A percentile compares a stretch with the other conserved stretches of the same genome.
These are phyloP conservation scores for Lycophotia porphyrea DNA, from an alignment of 2,888 invertebrate species.

Conservation along the genomic window DNA sequence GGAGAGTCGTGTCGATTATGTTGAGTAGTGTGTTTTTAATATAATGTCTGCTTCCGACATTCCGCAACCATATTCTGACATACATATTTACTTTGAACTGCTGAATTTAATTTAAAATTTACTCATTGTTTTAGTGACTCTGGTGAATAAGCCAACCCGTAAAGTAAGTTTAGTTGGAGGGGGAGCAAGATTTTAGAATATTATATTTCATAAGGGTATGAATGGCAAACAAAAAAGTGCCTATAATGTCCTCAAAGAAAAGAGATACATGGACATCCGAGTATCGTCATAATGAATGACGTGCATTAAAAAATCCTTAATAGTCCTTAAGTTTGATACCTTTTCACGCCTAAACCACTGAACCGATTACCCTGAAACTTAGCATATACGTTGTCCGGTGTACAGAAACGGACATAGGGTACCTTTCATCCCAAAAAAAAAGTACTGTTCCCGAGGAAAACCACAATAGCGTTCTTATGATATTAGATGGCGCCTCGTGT, in stretches of 20 bases:
- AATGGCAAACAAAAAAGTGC: conserved; percentile 48
- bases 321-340: too few relatives aligned
- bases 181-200: conserved; percentile 22
- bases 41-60: conserved; percentile 31
- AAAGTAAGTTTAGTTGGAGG: neutral
- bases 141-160: neutral
- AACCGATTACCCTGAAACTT: too few relatives aligned
- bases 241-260: neutral
- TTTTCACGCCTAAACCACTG: too few relatives aligned
- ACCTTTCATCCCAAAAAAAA: too few relatives aligned
- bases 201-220: conserved; percentile 34
- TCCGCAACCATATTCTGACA: too few relatives aligned
- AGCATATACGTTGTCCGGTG: too few relatives aligned
- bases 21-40: conserved; percentile 36
- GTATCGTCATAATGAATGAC: neutral
- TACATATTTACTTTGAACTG: neutral
- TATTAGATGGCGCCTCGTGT: too few relatives aligned
- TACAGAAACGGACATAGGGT: too few relatives aligned
- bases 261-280: neutral
- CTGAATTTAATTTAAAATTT: neutral
- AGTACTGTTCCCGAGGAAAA: too few relatives aligned
- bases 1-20: conserved; percentile 26
- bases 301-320: too few relatives aligned
- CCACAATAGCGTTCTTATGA: too few relatives aligned
- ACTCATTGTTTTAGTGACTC: neutral